These are phyloP conservation scores for Peribatodes rhomboidaria DNA, from an alignment of 2,888 invertebrate genomes.

Conservation along the genomic window DNA sequence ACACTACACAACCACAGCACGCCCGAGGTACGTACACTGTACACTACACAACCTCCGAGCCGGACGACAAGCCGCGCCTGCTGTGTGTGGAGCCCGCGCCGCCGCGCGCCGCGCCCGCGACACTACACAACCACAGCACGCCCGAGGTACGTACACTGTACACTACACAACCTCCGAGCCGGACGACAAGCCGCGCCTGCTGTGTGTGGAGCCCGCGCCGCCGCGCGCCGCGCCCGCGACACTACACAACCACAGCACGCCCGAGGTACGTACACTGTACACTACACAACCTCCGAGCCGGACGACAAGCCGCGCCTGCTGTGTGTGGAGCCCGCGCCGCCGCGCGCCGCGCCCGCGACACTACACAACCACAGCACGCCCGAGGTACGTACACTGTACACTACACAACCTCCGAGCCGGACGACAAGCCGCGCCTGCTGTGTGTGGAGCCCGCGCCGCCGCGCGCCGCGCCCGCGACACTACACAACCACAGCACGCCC, in stretches of 20 bases:
- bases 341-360: conserved; percentile 34
- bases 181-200: conserved; percentile 64
- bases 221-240: conserved; percentile 40
- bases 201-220: conserved; percentile 57
- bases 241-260: conserved; percentile 8
- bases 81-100: conserved; percentile 58
- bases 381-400: conserved; percentile 34
- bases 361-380: conserved; percentile 13
- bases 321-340: conserved; percentile 58
- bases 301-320: conserved; percentile 64
- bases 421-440: too few species aligned
- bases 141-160: conserved; percentile 34
- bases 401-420: too few species aligned
- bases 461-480: too few species aligned
- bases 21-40: conserved; percentile 33
- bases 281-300: conserved; percentile 69
- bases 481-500: too few species aligned
- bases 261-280: conserved; percentile 35
- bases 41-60: too few species aligned
- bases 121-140: conserved; percentile 8
- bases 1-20: conserved; percentile 8
- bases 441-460: too few species aligned
- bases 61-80: conserved; percentile 64
- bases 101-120: conserved; percentile 40
- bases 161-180: conserved; percentile 69